Base-by-base conservation (phyloP, 2,113 vertebrate species). In the Spizaetus ornatus region DNA sequence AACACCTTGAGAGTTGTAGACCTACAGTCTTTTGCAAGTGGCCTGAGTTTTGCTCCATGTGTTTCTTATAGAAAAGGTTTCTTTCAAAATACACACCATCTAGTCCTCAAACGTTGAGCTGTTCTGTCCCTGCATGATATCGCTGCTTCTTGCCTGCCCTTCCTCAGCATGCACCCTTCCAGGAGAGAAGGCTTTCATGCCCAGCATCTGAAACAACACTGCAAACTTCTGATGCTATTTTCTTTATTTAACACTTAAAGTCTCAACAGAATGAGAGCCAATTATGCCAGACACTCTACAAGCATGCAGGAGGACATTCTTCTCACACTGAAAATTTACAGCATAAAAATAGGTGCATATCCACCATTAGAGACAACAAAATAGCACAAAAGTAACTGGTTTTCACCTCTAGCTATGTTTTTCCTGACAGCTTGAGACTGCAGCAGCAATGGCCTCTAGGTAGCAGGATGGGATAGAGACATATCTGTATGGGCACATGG, bases 21-120 rank as follows among this genome's bases (percentile, higher is more conserved):
- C 13, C 43, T 34, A 40, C 32, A 40, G 58, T 22, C 40, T 92
- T 67, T 53, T 59, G 76, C 58, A 70, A 0, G 16, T 38, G 53
- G n/a, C 26, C 50, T 29, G 34, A 66, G 56, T 82, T 82, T 87
- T 62, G 61, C 77, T 56, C 50, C 0, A 0, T 2, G 36, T 36
- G 29, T 36, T 26, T 62, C 59, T 77, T 15, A 16, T 6, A 65
- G 38, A 22, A 86, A 63, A 86, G 7, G 18, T 56, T 65, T 45
- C 1, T 47, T 86, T 69, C 63, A 29, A 48, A 72, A 83, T 7
- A 42, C 2, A 5, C 1, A 4, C 4, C 2, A 0, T 3, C 45
- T 8, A 10, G 4, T 19, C 25, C 18, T 52, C 58, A 16, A 19
- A 59, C 2, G 5, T 48, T 10, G 23, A 91, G n/a, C 13, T 16